Conservation (phyloP, 2,113 vertebrate species). For the Otolemur garnettii region DNA sequence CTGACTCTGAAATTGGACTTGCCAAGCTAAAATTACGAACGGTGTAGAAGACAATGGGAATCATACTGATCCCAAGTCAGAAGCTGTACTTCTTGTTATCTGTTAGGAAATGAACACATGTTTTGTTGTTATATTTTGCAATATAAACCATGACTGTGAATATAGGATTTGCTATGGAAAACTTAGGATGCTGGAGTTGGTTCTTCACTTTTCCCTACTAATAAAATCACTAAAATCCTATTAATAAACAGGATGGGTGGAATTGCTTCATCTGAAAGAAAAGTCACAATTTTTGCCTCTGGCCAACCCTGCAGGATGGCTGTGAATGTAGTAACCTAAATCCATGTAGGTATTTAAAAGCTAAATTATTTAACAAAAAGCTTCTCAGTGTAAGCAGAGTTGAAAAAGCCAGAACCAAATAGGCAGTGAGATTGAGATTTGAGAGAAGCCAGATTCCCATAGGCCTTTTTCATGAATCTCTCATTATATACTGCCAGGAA, state of each 20-base stretch:
- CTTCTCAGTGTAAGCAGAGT: background rate
- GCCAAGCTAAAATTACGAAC: background rate
- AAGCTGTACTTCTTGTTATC: background rate
- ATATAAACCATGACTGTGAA: background rate
- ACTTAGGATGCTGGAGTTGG: background rate
- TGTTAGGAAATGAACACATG: background rate
- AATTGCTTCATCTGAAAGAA: constrained; percentile 16
- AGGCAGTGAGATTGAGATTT: background rate
- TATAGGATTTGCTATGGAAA: background rate
- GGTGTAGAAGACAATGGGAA: background rate
- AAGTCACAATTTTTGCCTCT: background rate
- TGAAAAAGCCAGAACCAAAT: background rate
- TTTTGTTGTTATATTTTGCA: background rate
- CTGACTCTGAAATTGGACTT: background rate
- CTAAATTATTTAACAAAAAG: constrained; percentile 42
- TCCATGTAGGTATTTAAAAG: background rate
- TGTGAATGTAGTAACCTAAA: background rate
- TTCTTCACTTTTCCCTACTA: background rate
- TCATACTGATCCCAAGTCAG: background rate
- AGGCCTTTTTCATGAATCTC: background rate
- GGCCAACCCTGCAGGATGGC: background rate
- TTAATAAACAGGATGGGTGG: background rate
- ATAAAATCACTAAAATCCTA: background rate
- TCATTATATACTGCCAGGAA: background rate
- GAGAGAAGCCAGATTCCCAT: background rate